Evolutionary conservation across 2,888 invertebrate species (phyloP), one percentile per base, ranked within the genome.

Genomic region (Dascillus cervinus): DNA sequence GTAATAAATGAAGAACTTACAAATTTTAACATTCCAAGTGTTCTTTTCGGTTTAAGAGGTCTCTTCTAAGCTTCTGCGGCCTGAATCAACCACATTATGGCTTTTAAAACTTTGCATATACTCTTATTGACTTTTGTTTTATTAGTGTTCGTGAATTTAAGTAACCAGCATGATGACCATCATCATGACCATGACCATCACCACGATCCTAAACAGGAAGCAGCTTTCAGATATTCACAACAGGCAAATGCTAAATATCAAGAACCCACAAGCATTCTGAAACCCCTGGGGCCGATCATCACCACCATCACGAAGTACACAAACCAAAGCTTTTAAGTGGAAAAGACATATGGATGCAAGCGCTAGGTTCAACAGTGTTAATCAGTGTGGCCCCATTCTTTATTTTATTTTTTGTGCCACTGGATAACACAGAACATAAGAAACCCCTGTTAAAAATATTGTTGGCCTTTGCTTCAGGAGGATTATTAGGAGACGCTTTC

Each of bases 401-500:
- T 23, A 82, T 98, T 43, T 70, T 98, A 3, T 87, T 91, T 56
- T 77, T 94, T 39, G 91, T 98, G 50, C 96, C 96, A 0, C 70
- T 98, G 32, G 89, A 95, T 54, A 87, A 85, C 42, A 79, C 79
- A 13, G 77, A 81, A 32, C 82, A 86, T 52, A 84, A 88, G 60
- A 79, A 88, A 60, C 85, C 91, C 1, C 67, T 91, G 20, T 68
- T 97, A 4, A 97, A 96, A 67, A 76, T 96, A 37, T 71, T 95
- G 26, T 65, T 95, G 24, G 89, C 91, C 9, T 95, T 95, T 66
- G 95, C 94, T 1, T 91, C 94, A 1, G 92, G 95, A 22, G 92
- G 98, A 24, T 72, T 99, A 8, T 72, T 99, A 1, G 98, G 98
- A 4, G 98, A 99, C 70, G 97, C 98, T 0, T 99, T 99, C 64